These are phyloP conservation scores for Teleogryllus occipitalis DNA, from an alignment of 1,140 invertebrate genomes.

Conservation along the genomic window DNA sequence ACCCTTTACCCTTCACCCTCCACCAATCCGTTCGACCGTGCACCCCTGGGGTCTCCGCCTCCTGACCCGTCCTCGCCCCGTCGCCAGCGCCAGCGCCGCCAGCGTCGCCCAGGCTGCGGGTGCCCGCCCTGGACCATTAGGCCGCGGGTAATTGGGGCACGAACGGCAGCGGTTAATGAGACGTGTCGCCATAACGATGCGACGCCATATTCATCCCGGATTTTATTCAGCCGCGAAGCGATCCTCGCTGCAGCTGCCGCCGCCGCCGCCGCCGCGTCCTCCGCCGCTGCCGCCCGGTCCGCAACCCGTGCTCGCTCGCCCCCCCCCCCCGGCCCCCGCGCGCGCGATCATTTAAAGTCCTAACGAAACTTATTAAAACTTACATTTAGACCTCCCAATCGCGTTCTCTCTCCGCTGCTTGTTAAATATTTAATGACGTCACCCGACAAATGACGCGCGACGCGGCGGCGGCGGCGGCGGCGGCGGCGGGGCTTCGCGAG, in stretches of 20 bases:
- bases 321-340: too few species aligned
- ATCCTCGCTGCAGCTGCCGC: too few species aligned
- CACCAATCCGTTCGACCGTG: too few species aligned
- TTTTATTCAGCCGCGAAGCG: not conserved
- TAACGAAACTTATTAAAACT: constrained; percentile 6
- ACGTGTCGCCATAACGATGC: not conserved
- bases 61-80: too few species aligned
- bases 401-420: not conserved
- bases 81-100: too few species aligned
- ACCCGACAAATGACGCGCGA: not conserved
- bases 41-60: too few species aligned
- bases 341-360: not conserved
- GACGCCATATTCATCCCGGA: not conserved
- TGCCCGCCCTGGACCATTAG: not conserved
- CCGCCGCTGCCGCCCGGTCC: too few species aligned
- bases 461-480: too few species aligned
- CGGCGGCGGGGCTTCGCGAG: too few species aligned
- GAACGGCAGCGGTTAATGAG: not conserved
- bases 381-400: not conserved
- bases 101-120: too few species aligned
- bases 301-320: not conserved
- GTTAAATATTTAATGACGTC: constrained; percentile 5
- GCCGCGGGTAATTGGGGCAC: not conserved
- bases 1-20: too few species aligned
- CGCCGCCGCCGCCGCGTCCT: too few species aligned